A percentile compares a stretch with the other conserved stretches of the same genome.
phyloP scores from a whole-genome alignment of 2,797 vertebrate genomes.

The Alosa sapidissima region DNA sequence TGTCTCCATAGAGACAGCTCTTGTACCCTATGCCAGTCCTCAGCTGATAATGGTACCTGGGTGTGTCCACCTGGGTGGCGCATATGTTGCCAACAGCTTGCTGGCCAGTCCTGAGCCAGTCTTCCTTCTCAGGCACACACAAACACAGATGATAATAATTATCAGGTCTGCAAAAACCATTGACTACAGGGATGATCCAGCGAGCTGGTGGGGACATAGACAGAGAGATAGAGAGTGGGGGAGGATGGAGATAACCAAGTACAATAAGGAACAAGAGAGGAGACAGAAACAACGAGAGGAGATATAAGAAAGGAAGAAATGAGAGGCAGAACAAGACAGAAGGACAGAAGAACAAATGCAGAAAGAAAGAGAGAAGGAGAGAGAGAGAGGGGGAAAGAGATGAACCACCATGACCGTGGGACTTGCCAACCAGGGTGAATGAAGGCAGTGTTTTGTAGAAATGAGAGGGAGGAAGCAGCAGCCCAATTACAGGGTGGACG shows the following conservation, averaged over 20 bases:
- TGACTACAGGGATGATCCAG: constrained; percentile 24
- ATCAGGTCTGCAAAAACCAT: constrained; percentile 34
- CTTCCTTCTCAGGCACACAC: constrained; percentile 39
- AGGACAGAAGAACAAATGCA: constrained; percentile 20
- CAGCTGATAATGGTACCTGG: neutral
- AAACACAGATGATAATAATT: constrained; percentile 56
- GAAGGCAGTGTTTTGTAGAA: constrained; percentile 54
- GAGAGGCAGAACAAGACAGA: neutral
- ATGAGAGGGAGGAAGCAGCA: constrained; percentile 54
- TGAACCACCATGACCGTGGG: neutral
- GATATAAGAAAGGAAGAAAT: neutral
- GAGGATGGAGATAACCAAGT: neutral
- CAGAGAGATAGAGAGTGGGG: constrained; percentile 26
- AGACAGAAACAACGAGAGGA: neutral
- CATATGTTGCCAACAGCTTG: constrained; percentile 33
- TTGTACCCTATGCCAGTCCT: neutral
- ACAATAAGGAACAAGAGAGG: no score
- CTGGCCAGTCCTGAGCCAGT: neutral
- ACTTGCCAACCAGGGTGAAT: constrained; percentile 41
- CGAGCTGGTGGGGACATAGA: constrained; percentile 22
- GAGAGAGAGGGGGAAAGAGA: constrained; percentile 28
- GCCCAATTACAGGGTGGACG: constrained; percentile 53
- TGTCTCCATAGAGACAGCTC: neutral
- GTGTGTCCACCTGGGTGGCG: constrained; percentile 41
- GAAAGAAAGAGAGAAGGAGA: constrained; percentile 19